Base-by-base conservation (phyloP, 2,113 vertebrate species). In the Columba livia region DNA sequence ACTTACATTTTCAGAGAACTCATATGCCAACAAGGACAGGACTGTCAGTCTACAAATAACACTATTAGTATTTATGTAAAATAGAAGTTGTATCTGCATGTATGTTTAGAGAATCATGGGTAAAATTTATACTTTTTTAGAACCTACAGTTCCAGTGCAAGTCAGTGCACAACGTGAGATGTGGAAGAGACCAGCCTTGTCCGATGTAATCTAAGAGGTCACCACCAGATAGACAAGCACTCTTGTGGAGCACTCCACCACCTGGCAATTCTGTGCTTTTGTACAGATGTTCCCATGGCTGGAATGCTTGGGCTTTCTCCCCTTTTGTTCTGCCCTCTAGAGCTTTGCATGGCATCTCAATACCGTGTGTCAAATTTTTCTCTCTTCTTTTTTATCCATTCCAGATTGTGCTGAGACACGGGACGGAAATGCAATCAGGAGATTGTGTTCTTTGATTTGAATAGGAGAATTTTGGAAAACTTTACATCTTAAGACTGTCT, bases 281-380 rank as follows among this genome's bases (percentile, higher is more conserved):
- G 32, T 84, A 48, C 92, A 91, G 42, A 97, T 78, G 75, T 95
- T 93, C 85, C 72, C 94, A 94, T 84, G 65, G 42, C 65, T 96
- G 91, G 90, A 96, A 96, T 90, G 64, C 61, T 53, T 24, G 88
- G 54, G 92, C 12, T 71, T 70, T 32, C 66, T 28, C 14, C 42
- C 65, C 75, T 67, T 94, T 93, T 96, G 75, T 88, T 93, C 88
- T 88, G 79, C 65, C 69, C 83, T 74, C 69, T 64, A 64, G 69
- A 94, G 88, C 75, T 89, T 94, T 96, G 79, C 56, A 70, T 60
- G 79, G 85, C 90, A 94, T 94, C 81, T 88, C 75, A 79, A 71
- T 4, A 85, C 92, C 16, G 42, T 90, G 85, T 80, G 79, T 96
- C 79, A 90, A 91, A 90, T 94, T 91, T 78, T 94, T 38, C 85